Base-by-base conservation (phyloP, 64 coral and sea anemone species). In the Pocillopora verrucosa region DNA sequence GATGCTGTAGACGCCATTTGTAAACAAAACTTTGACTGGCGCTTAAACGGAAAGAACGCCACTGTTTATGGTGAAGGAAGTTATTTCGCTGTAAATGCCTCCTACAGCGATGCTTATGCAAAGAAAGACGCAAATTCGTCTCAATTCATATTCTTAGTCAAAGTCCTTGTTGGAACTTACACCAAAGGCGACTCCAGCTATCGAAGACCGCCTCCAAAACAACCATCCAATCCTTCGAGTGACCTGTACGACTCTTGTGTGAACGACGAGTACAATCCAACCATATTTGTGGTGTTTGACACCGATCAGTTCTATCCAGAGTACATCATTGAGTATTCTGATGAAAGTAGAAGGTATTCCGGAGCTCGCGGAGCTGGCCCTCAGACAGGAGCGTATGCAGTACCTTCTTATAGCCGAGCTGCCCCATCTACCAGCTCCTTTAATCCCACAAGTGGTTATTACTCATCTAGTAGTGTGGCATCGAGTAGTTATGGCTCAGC, bases 1-100 rank as follows among this genome's bases (percentile, higher is more conserved):
- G 34, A 67, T 5, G 61, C 19, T 24, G 89, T 91, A 1, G 67
- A 84, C 11, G 51, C 56, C 35, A 91, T 91, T n/a, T 91, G 89
- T n/a, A 91, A 91, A 36, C 78, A 91, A 14, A 91, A 91, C 57
- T 84, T 91, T 51, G 89, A 91, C 57, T 91, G 89, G 89, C 89
- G 89, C 35, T 34, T 84, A 0, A 72, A 76, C 20, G 89, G 89
- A 24, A 91, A 80, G 35, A 91, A 80, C 30, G 89, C 78, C 0
- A 83, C 64, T 24, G 5, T 65, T 1, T 91, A 91, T 60, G 89
- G 89, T 0, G 16, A 82, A 13, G 89, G 89, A 62, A 75, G 78
- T 56, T 91, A 91, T n/a, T 91, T 91, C 22, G 89, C 89, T 14
- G 45, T 82, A 17, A 61, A 84, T 17, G 64, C 89, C 6, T 91